Base-by-base conservation (phyloP, 2,113 vertebrate species). In the Danionella cerebrum region DNA sequence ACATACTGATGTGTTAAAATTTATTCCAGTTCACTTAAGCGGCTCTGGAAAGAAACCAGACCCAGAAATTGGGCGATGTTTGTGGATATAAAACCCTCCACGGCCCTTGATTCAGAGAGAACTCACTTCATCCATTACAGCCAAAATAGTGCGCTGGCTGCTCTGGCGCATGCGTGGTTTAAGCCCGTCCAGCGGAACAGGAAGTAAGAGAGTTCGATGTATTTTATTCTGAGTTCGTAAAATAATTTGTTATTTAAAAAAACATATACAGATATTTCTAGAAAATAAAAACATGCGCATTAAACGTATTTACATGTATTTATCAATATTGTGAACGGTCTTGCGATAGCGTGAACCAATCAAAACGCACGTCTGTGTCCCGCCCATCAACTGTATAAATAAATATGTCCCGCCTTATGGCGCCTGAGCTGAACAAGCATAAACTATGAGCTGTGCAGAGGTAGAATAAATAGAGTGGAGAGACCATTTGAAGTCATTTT, bases 21-120 rank as follows among this genome's bases (percentile, higher is more conserved):
- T 88, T 84, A 85, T 89, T 89, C 89, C 85, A 88, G 88, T 89
- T 89, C 83, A 89, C 86, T 90, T 85, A 66, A 88, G 85, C 86
- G 84, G 88, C 87, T 89, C 87, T 88, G 83, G 82, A 76, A 84
- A 70, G 85, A 83, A 83, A 87, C 82, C 88, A 86, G 88, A 88
- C 88, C 84, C 84, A 72, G 85, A 85, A 84, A 88, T 80, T 86
- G 88, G 88, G 87, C 89, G 89, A 91, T 91, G 89, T 84, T 86
- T 72, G 84, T 87, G 89, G 88, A 91, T 91, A 87, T 86, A 84
- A 80, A 82, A 85, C 83, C 78, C 88, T 84, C 86, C 85, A 88
- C 86, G 84, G 87, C 85, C 86, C 83, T 81, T 51, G 53, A 54
- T 83, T 80, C 76, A 83, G 60, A 80, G 82, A 73, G 74, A 84